phyloP scores from a whole-genome alignment of 2,888 invertebrate species.

The Caenorhabditis parvicauda region DNA sequence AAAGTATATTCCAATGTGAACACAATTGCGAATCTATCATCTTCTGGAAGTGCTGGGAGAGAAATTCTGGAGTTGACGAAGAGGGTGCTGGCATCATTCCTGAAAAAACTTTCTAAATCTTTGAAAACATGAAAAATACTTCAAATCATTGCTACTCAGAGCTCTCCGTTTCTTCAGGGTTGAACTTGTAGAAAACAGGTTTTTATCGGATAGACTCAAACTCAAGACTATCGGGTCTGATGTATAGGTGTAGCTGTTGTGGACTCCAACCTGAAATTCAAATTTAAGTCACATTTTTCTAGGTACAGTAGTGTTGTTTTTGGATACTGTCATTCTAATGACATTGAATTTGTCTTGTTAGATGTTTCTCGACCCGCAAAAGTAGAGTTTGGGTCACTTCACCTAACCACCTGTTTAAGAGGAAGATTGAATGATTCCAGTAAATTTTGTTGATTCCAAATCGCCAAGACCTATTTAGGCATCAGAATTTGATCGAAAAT shows the following conservation, averaged over 20 bases:
- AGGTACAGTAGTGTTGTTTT: too few species aligned
- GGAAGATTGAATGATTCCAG: too few species aligned
- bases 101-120: constrained; percentile 11
- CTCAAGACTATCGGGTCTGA: constrained; percentile 65
- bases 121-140: too few species aligned
- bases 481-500: too few species aligned
- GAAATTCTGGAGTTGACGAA: constrained; percentile 27
- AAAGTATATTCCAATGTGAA: constrained; percentile 53
- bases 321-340: too few species aligned
- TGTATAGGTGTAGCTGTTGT: constrained; percentile 66
- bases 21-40: constrained; percentile 44
- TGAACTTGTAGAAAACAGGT: constrained; percentile 2
- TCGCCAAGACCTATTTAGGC: too few species aligned
- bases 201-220: constrained; percentile 33
- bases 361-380: too few species aligned
- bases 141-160: constrained; percentile 20
- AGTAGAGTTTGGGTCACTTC: too few species aligned
- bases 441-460: too few species aligned
- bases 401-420: too few species aligned
- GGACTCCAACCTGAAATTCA: constrained; percentile 65
- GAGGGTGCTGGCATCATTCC: constrained; percentile 17
- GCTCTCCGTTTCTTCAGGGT: constrained; percentile 9
- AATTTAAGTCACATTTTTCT: neutral
- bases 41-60: constrained; percentile 26
- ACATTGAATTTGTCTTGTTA: too few species aligned